Base-by-base conservation (phyloP, 2,797 vertebrate genomes). In the Pempheris klunzingeri region DNA sequence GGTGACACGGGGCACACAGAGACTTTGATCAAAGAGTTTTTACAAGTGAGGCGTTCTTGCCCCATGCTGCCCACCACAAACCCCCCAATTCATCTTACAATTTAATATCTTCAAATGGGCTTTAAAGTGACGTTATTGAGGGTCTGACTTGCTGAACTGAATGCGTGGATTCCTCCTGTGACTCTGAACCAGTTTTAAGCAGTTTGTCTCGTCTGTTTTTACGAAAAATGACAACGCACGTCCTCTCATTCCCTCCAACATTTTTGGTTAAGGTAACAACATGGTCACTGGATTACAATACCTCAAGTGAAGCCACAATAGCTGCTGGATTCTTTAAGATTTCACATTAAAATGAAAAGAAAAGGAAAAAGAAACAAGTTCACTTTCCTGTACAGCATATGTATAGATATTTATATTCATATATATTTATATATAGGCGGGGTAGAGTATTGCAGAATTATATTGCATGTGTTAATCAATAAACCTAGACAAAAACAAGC, bases 361-460 rank as follows among this genome's bases (percentile, higher is more conserved):
- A 90, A 78, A 84, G 36, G 61, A 77, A 89, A 87, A 82, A 84
- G 75, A 84, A 82, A 89, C 64, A 90, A 87, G 66, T 85, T 88
- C 85, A 91, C 85, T 90, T 90, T 93, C 89, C 92, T 94, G 93
- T 94, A 94, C 93, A 94, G 90, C 87, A 86, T 92, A 92, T 93
- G 81, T 93, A 90, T 93, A 89, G 88, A 92, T 93, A 93, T 93
- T 91, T 92, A 92, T 93, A 94, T 91, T 90, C 86, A 92, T 92
- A 91, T 92, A 92, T 93, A 85, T 93, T 89, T 92, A 89, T 88
- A 93, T 94, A 93, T 94, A 95, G 92, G 93, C 92, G 88, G 91
- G 93, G 92, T 92, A 88, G 90, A 93, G 92, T 95, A 95, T 95
- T 95, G 93, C 94, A 94, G 93, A 94, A 93, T 94, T 91, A 93